Percentiles rank a stretch among this genome's conserved stretches.
Conservation (phyloP, 2,888 invertebrate species). For the Stenchaetothrips biformis region DNA sequence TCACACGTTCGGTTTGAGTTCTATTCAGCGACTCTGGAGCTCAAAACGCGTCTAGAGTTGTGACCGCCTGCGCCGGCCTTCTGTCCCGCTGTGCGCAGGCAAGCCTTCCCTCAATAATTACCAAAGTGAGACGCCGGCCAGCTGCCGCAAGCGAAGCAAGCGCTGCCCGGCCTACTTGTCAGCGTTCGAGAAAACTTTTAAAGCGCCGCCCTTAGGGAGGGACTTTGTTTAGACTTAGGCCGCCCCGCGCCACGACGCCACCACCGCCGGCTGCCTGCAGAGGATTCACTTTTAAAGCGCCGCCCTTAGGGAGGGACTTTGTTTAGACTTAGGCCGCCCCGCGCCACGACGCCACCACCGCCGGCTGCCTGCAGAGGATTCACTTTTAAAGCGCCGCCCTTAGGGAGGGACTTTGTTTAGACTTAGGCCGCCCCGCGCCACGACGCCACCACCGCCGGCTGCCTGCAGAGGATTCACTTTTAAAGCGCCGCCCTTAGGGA, state of each 20-base stretch:
- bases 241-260: not conserved
- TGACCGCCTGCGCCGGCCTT: too few relatives aligned
- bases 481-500: not conserved
- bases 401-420: not conserved
- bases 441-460: too few relatives aligned
- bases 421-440: not conserved
- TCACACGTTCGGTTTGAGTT: too few relatives aligned
- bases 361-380: too few relatives aligned
- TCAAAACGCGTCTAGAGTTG: too few relatives aligned
- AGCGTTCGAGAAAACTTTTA: not conserved
- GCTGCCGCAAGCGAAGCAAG: not conserved
- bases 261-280: too few relatives aligned
- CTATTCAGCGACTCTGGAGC: too few relatives aligned
- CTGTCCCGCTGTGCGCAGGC: not conserved
- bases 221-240: not conserved
- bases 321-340: not conserved
- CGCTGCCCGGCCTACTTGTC: slow-evolving; percentile 3
- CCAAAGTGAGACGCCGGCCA: not conserved
- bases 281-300: not conserved
- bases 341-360: too few relatives aligned
- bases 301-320: not conserved
- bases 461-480: not conserved
- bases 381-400: slow-evolving; percentile 7
- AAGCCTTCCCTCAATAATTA: not conserved
- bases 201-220: not conserved